Evolutionary conservation across 2,797 vertebrate species (phyloP).

Genomic region (Crocidura indochinensis): DNA sequence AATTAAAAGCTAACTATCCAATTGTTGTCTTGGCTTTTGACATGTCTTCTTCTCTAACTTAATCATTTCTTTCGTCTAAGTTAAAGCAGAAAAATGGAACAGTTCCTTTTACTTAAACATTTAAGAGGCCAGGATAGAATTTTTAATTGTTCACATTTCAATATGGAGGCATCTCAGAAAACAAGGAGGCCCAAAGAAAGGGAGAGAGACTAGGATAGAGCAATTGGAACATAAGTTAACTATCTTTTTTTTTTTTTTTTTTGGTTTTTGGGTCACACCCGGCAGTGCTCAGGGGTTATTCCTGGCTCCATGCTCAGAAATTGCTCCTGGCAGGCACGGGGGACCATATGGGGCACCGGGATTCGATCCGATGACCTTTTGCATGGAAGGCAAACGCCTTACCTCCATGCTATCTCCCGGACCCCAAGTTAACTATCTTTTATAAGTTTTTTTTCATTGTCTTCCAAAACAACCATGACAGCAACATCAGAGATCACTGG

Average conservation of each 20-base stretch:
- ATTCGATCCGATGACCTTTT: too few species aligned
- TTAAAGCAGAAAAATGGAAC: neutral
- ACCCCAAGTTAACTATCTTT: neutral
- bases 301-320: too few species aligned
- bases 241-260: neutral
- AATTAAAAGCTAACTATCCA: neutral
- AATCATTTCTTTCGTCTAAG: neutral
- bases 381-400: too few species aligned
- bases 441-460: neutral
- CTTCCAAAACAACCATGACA: neutral
- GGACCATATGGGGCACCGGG: too few species aligned
- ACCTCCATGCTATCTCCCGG: too few species aligned
- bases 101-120: neutral
- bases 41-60: neutral
- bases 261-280: too few species aligned
- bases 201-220: neutral
- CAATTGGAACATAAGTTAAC: neutral
- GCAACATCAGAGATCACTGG: neutral
- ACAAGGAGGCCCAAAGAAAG: neutral
- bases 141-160: neutral
- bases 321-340: too few species aligned
- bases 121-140: neutral
- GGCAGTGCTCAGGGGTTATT: too few species aligned
- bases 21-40: neutral
- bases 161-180: neutral